phyloP scores from a whole-genome alignment of 53 echinoderm and acorn worm species.

The Actinopyga echinites region DNA sequence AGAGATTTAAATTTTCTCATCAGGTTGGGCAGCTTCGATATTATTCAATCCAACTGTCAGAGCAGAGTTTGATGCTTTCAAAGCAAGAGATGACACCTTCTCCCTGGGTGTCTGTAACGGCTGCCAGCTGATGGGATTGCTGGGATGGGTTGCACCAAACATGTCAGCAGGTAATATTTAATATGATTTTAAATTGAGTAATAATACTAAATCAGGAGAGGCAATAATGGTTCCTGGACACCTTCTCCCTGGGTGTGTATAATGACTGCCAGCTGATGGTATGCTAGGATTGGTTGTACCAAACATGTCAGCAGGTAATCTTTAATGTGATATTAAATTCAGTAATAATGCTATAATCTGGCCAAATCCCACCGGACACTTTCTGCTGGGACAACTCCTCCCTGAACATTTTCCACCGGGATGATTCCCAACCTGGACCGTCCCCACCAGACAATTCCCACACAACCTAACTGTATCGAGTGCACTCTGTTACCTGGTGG shows the following conservation, averaged over 20 bases:
- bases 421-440: too few species aligned
- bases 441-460: too few species aligned
- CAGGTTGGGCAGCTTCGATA: conserved; percentile 95
- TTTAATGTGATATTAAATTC: too few species aligned
- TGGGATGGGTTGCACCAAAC: conserved; percentile 95
- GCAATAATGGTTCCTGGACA: conserved; percentile 58
- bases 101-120: conserved; percentile 96
- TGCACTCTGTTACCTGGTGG: too few species aligned
- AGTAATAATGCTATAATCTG: too few species aligned
- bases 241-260: conserved; percentile 92
- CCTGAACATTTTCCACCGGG: too few species aligned
- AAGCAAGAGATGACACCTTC: conserved; percentile 83
- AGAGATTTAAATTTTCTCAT: background rate
- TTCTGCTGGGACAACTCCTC: too few species aligned
- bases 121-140: conserved; percentile 94
- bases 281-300: conserved; percentile 89
- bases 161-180: conserved; percentile 2
- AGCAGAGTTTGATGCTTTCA: conserved; percentile 92
- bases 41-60: conserved; percentile 84
- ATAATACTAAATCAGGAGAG: background rate
- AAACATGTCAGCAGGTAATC: conserved; percentile 29
- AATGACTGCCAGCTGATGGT: conserved; percentile 96
- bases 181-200: conserved; percentile 30
- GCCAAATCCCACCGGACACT: too few species aligned
- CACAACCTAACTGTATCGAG: too few species aligned